A percentile compares a stretch with the other conserved stretches of the same genome.
These are phyloP conservation scores for Shinisaurus crocodilurus DNA, from an alignment of 2,113 vertebrate genomes.

Conservation along the genomic window DNA sequence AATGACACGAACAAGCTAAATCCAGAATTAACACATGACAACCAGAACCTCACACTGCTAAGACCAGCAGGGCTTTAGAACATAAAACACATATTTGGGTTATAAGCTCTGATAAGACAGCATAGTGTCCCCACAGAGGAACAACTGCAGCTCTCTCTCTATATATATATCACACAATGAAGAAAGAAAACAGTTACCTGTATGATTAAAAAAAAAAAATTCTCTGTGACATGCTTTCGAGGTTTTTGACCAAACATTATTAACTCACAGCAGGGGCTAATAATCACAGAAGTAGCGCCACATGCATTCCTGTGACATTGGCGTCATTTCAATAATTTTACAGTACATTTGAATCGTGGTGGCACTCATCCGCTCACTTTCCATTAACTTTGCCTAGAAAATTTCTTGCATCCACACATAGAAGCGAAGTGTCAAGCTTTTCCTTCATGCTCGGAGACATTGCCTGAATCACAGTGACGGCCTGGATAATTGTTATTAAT, in stretches of 20 bases:
- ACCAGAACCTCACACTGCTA: background rate
- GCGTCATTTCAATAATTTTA: constrained; percentile 79
- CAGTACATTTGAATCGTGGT: constrained; percentile 76
- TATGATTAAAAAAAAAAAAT: background rate
- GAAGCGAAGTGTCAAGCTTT: constrained; percentile 73
- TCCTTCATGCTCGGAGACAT: constrained; percentile 79
- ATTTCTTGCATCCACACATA: constrained; percentile 67
- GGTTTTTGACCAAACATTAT: constrained; percentile 73
- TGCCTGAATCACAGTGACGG: constrained; percentile 70
- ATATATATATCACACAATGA: background rate
- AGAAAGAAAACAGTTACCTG: background rate
- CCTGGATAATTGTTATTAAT: constrained; percentile 80
- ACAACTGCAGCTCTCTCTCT: background rate
- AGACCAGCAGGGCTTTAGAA: background rate
- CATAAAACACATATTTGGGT: background rate
- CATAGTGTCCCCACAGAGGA: background rate
- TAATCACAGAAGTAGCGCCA: constrained; percentile 67
- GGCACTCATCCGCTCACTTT: constrained; percentile 71
- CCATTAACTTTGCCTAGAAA: constrained; percentile 75
- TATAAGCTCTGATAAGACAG: background rate
- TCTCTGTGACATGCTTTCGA: constrained; percentile 35
- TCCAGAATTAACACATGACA: background rate
- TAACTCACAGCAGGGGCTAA: constrained; percentile 69
- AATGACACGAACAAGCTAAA: constrained; percentile 25
- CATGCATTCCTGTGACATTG: constrained; percentile 73